A percentile compares a stretch with the other conserved stretches of the same genome.
Evolutionary conservation across 2,113 vertebrate species (phyloP).

Genomic region (Pica pica): DNA sequence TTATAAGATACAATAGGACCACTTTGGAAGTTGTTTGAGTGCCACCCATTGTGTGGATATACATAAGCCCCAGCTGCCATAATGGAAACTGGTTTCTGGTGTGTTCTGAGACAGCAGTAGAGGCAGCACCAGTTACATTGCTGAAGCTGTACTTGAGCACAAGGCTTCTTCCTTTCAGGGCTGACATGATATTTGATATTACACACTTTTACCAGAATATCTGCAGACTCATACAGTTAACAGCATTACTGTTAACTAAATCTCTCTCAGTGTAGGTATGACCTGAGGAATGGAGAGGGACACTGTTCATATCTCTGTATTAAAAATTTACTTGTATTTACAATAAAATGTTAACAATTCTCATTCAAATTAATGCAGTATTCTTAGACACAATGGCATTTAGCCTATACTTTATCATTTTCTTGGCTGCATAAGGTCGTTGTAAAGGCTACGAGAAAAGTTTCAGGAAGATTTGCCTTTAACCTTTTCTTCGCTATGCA

Average conservation of each 20-base stretch:
- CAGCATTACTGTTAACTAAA: not conserved
- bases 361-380: not conserved
- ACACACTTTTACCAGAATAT: not conserved
- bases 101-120: not conserved
- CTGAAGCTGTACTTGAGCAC: not conserved
- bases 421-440: not conserved
- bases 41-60: not conserved
- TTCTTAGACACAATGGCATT: not conserved
- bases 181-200: not conserved
- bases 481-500: not conserved
- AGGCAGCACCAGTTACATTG: not conserved
- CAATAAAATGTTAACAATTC: not conserved
- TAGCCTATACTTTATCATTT: not conserved
- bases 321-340: not conserved
- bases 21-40: not conserved
- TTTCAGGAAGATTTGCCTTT: not conserved
- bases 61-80: not conserved
- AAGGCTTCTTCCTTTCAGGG: not conserved
- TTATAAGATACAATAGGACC: not conserved
- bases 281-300: not conserved
- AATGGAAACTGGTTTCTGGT: not conserved
- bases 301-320: not conserved
- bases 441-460: not conserved
- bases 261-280: not conserved
- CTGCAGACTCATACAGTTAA: not conserved